Base-by-base conservation (phyloP, 2,113 vertebrate species). In the Glaucidium brasilianum region DNA sequence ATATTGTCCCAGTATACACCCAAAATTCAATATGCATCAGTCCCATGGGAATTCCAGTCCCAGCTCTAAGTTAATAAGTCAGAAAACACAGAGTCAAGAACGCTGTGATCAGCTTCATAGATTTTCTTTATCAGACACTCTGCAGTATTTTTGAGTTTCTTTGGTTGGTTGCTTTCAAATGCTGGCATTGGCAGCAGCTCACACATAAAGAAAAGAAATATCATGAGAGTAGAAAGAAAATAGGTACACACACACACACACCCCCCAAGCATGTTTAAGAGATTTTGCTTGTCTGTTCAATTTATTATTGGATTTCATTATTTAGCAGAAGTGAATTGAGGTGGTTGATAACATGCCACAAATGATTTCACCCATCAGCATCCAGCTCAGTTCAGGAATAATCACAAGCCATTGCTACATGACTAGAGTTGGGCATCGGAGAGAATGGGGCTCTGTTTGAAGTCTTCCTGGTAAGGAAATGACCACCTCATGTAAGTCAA, bases 221-320 rank as follows among this genome's bases (percentile, higher is more conserved):
- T 8, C 91, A 81, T 7, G 58, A 93, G 86, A 84, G 45, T 1
- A 64, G 85, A 94, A 85, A 91, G 64, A 89, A 96, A 95, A 89
- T 17, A 92, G 86, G 83, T 92, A 94, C n/a, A n/a, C n/a, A n/a
- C n/a, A n/a, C n/a, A n/a, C n/a, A n/a, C n/a, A n/a, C n/a, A n/a
- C 80, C 76, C 58, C 53, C 76, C 60, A 22, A 92, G 68, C 60
- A 1, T 21, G 39, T 91, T 94, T 89, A 92, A 94, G 66, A 84
- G 89, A 94, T 92, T 92, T 80, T 92, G 64, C 92, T 84, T 86
- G 66, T 95, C 91, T 92, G 77, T 85, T 92, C 94, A 60, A 94
- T 95, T 94, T 96, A 92, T 84, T 85, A 85, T 53, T 81, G 60
- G 55, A 91, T 96, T 96, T 92, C 80, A 89, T 75, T 94, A 94